Conservation (phyloP, 2,888 invertebrate species). For the Allolobophora icterica region DNA sequence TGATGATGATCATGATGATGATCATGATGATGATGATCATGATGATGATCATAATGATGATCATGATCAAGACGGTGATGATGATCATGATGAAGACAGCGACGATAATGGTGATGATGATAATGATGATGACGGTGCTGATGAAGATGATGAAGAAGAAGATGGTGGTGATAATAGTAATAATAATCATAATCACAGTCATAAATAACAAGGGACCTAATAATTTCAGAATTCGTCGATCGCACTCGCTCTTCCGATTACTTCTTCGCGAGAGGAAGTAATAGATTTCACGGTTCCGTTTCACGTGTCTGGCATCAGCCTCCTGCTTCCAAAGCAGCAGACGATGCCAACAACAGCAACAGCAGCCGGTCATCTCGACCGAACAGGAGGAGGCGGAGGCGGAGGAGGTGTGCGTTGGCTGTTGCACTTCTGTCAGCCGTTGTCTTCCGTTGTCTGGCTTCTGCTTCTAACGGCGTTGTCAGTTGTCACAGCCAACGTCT, state of each 20-base stretch:
- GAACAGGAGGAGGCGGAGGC: background rate
- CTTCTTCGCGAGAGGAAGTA: background rate
- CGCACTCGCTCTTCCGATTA: slow-evolving; percentile 23
- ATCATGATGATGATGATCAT: no score
- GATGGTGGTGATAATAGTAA: background rate
- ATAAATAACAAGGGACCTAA: background rate
- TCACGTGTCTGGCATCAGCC: slow-evolving; percentile 30
- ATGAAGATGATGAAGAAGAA: no score
- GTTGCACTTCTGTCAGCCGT: slow-evolving; percentile 20
- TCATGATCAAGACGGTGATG: background rate
- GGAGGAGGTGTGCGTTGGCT: background rate
- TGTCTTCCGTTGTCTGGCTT: slow-evolving; percentile 29
- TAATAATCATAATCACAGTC: background rate
- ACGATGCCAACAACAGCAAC: background rate
- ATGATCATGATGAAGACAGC: background rate
- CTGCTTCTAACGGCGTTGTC: slow-evolving; percentile 21
- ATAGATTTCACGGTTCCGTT: slow-evolving; percentile 29
- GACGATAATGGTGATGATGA: no score
- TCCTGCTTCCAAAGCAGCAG: slow-evolving; percentile 19
- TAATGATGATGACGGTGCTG: no score
- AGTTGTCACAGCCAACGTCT: slow-evolving; percentile 22
- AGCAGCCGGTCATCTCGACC: background rate
- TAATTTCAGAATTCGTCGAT: slow-evolving; percentile 24
- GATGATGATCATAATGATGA: no score
- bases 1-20: no score